Conservation (phyloP, 2,113 vertebrate species). For the Dromiciops gliroides region DNA sequence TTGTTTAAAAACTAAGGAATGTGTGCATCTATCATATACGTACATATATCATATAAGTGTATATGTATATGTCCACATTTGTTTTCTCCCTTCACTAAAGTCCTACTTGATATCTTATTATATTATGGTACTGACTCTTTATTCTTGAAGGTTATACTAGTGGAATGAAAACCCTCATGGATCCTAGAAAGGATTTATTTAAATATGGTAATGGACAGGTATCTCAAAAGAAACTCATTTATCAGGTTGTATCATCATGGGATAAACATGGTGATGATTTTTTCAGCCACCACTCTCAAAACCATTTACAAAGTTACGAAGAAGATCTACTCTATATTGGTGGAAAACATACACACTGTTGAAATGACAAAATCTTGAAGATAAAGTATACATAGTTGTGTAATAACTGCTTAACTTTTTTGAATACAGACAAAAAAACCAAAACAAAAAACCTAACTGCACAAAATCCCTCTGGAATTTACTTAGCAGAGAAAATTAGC, state of each 20-base stretch:
- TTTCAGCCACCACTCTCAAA: neutral
- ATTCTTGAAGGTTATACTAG: neutral
- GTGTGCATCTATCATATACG: neutral
- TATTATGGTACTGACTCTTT: neutral
- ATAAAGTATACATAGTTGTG: neutral
- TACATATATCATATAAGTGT: neutral
- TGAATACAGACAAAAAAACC: neutral
- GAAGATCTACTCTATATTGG: no score
- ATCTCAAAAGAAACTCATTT: neutral
- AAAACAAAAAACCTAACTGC: neutral
- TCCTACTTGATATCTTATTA: neutral
- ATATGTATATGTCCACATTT: neutral
- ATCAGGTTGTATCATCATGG: neutral
- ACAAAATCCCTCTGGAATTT: neutral
- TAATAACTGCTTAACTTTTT: neutral
- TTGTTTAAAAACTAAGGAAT: neutral
- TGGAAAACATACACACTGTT: no score
- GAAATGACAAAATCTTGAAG: neutral
- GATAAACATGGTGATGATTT: neutral
- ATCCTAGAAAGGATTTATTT: neutral
- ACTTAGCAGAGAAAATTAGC: neutral
- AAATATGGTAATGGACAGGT: neutral
- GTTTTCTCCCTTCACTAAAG: neutral
- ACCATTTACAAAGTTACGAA: neutral
- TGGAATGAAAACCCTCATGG: neutral